These are phyloP conservation scores for Panzeria rudis DNA, from an alignment of 2,888 invertebrate genomes.

Conservation along the genomic window DNA sequence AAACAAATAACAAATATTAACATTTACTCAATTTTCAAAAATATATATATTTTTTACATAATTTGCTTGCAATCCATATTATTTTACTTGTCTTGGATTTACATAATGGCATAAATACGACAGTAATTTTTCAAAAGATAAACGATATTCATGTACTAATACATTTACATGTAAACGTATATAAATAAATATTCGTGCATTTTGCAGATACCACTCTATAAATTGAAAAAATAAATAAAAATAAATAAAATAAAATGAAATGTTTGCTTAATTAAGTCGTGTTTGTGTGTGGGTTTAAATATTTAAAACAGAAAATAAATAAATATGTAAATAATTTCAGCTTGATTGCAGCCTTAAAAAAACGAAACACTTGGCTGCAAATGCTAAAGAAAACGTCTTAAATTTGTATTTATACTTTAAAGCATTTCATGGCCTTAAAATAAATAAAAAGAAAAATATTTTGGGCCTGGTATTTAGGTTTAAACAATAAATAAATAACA, in stretches of 20 bases:
- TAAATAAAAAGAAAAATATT: not conserved
- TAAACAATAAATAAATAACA: not conserved
- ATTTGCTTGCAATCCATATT: constrained; percentile 34
- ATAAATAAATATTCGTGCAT: not conserved
- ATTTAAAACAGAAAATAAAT: not conserved
- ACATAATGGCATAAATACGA: constrained; percentile 35
- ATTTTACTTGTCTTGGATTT: constrained; percentile 19
- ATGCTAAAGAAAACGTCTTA: constrained; percentile 9
- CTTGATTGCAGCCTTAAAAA: constrained; percentile 13
- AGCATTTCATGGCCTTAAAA: constrained; percentile 7
- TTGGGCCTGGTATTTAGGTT: constrained; percentile 11
- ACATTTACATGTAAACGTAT: too few relatives aligned
- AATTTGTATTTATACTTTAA: constrained; percentile 6
- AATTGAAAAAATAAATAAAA: not conserved
- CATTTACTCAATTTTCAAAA: constrained; percentile 3
- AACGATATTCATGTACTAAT: not conserved
- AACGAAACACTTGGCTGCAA: constrained; percentile 37
- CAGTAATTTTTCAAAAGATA: constrained; percentile 3
- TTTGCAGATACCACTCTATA: constrained; percentile 1
- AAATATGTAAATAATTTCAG: constrained; percentile 47
- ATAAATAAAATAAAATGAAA: not conserved
- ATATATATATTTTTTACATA: constrained; percentile 35
- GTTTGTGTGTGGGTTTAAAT: constrained; percentile 51
- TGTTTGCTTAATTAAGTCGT: constrained; percentile 42
- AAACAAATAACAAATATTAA: not conserved